Base-by-base conservation (phyloP, 1,140 invertebrate genomes). In the Branchinecta lynchi region DNA sequence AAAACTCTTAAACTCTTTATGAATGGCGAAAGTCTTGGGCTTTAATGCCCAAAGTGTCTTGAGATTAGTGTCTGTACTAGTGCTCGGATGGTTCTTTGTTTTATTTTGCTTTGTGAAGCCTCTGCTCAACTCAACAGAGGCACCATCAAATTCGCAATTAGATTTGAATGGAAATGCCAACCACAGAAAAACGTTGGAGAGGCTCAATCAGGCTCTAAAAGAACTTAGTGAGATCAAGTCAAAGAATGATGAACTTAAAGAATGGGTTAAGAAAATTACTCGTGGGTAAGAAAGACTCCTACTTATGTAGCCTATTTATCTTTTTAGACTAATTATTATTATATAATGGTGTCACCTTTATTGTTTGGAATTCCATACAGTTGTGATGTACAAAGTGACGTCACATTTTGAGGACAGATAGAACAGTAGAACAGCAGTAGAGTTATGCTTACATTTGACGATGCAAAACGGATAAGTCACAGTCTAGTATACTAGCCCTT, bases 11-110 rank as follows among this genome's bases (percentile, higher is more conserved):
- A 15, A 20, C n/a, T 12, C 12, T 60, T 15, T 15, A 20, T 60
- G 51, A 60, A 60, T 60, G 51, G 51, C 51, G 12, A 60, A 60
- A 60, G 12, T 60, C 17, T 60, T 60, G 51, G 51, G 51, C 51
- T 60, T 60, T 60, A 12, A 60, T 20, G 51, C 12, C 51, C 51
- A 3, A 15, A 20, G 12, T 15, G 12, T 60, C 17, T 60, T 60
- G 3, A 12, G 51, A 60, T 20, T 60, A 15, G 51, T 60, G 12
- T 12, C 17, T 60, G 51, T 60, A 60, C 6, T 60, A 20, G 12
- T 60, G 51, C 51, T 60, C 2, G 51, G 51, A 15, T 60, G 51
- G 51, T 12, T 20, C 51, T 60, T 60, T 60, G 51, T 60, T 20
- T 60, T 60, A 12, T 60, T 60, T 6, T 60, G 51, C 51, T 60